These are phyloP conservation scores for Pyralis farinalis DNA, from an alignment of 2,888 invertebrate species.

Conservation along the genomic window DNA sequence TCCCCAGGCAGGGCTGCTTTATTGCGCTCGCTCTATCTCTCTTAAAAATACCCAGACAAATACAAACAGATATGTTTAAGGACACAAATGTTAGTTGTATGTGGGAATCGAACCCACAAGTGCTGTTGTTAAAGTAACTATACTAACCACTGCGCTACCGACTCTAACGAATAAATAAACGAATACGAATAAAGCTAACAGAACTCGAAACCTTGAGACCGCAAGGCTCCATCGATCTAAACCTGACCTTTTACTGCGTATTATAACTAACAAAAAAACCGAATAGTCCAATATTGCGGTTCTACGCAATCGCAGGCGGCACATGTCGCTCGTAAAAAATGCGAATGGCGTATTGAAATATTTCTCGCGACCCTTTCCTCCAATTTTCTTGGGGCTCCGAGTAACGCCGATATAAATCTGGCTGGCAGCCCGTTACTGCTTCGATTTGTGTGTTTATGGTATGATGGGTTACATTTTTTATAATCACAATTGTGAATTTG, in stretches of 20 bases:
- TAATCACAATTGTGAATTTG: not conserved
- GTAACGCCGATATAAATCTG: slow-evolving; percentile 65
- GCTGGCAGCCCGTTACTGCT: slow-evolving; percentile 42
- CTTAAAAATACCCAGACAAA: too few relatives aligned
- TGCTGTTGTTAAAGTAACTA: too few relatives aligned
- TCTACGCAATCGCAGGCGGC: slow-evolving; percentile 58
- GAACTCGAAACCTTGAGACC: too few relatives aligned
- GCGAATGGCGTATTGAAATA: slow-evolving; percentile 77
- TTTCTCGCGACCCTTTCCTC: slow-evolving; percentile 66
- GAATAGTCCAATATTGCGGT: slow-evolving; percentile 55
- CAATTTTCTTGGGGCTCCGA: slow-evolving; percentile 59
- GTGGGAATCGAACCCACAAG: too few relatives aligned
- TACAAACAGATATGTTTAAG: too few relatives aligned
- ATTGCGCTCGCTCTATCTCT: too few relatives aligned
- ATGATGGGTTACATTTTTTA: slow-evolving; percentile 10
- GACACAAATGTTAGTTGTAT: too few relatives aligned
- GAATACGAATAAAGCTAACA: too few relatives aligned
- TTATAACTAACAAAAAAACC: slow-evolving; percentile 10
- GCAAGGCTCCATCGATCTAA: not conserved
- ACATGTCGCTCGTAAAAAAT: slow-evolving; percentile 74
- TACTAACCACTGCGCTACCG: too few relatives aligned
- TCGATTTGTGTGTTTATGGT: slow-evolving; percentile 42
- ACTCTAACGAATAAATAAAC: too few relatives aligned
- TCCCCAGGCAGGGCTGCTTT: too few relatives aligned
- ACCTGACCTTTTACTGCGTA: not conserved